Evolutionary conservation across 2,888 invertebrate species (phyloP), one percentile per base, ranked within the genome.

Genomic region (Ophioninae sp.): DNA sequence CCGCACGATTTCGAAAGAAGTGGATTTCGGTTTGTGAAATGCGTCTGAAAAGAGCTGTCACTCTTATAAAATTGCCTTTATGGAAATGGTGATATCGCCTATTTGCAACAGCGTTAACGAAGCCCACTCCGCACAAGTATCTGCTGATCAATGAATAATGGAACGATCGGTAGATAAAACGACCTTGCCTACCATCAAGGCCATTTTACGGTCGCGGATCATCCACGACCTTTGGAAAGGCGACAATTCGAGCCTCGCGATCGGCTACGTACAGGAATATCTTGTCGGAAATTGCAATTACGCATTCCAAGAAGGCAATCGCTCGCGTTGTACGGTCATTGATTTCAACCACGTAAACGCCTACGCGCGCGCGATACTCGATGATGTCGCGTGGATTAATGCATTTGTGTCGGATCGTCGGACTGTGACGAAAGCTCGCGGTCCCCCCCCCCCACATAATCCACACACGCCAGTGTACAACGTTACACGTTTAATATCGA

Each of bases 291-390:
- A 87, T 89, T 79, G 84, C 85, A 84, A 87, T 86, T 85, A 86
- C 72, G 76, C 79, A 86, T 86, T 87, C 86, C 88, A 77, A 81
- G 76, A 77, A 83, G 86, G 77, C 71, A 39, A 56, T 17, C 74
- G 79, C 80, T 85, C 80, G 86, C 85, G 83, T 86, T 85, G 81
- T 80, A 88, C 85, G 87, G 86, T 87, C 86, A 85, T 87, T 87
- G 85, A 88, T 86, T 85, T 82, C 86, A 80, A 69, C 79, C 51
- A 64, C 75, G 77, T 82, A 82, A 69, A 81, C 82, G 81, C 65
- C 75, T 58, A 59, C n/a, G n/a, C 74, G 68, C 79, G 68, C 75
- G 51, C 59, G 13, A 51, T 65, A 41, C 69, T 77, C 76, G 67
- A 67, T 69, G 67, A 79, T 76, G 59, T 63, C 71, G 78, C 65